Conservation (phyloP, 2,888 invertebrate species). For the Callosobruchus maculatus region DNA sequence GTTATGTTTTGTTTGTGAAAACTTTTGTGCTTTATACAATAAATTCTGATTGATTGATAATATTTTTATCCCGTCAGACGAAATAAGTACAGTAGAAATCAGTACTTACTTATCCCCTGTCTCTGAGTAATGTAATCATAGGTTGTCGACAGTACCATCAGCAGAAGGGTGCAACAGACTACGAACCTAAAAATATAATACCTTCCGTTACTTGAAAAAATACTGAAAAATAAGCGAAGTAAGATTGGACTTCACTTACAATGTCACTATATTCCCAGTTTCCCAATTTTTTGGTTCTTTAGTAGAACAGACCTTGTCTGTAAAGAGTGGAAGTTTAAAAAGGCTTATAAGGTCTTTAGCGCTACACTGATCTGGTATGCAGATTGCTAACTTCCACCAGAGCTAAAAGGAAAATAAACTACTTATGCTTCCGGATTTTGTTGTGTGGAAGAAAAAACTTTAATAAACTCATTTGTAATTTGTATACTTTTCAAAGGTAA, state of each 20-base stretch:
- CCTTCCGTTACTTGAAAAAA: too few species aligned
- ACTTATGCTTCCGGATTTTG: background rate
- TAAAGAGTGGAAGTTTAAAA: background rate
- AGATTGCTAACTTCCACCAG: constrained; percentile 16
- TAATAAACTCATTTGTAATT: too few species aligned
- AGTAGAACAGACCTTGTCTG: constrained; percentile 14
- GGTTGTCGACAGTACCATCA: constrained; percentile 22
- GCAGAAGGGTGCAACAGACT: constrained; percentile 10
- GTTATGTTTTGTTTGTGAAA: too few species aligned
- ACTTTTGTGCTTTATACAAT: too few species aligned
- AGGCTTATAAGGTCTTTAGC: constrained; percentile 19
- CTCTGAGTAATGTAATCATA: constrained; percentile 24
- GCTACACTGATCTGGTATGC: constrained; percentile 35
- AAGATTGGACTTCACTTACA: constrained; percentile 19
- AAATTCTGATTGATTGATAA: too few species aligned
- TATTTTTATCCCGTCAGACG: too few species aligned
- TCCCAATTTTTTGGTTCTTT: constrained; percentile 19
- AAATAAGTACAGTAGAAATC: background rate
- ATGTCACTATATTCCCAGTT: constrained; percentile 21
- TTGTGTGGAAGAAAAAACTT: too few species aligned
- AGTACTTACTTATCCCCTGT: constrained; percentile 20
- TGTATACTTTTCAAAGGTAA: too few species aligned
- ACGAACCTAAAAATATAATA: constrained; percentile 25
- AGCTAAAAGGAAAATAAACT: constrained; percentile 9
- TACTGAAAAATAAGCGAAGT: too few species aligned